Evolutionary conservation across 2,113 vertebrate species (phyloP), one percentile per base, ranked within the genome.

Genomic region (Tricholaema leucomelas): DNA sequence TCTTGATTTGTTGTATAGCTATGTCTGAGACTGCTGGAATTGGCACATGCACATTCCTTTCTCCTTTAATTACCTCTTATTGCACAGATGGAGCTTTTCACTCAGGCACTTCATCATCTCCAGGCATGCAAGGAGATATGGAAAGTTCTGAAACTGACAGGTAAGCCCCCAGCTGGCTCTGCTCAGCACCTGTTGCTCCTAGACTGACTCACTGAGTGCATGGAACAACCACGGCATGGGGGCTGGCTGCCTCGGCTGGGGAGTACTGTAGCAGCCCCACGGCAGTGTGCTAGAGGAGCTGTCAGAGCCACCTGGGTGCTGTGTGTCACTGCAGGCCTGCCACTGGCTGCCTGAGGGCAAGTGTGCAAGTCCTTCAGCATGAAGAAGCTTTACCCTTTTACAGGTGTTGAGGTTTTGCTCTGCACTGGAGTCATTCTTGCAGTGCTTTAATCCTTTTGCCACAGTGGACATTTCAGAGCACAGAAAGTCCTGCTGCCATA

Each of bases 91-190:
- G 96, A 96, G 74, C 95, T 97, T 83, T 97, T 99, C 74, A 98
- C 88, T 73, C 96, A 96, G 87, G 98, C 98, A 67, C 97, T 98
- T 93, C 97, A 99, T 17, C 92, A 98, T 91, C 97, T 99, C 85
- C 96, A 98, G 92, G 90, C 96, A 11, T 99, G 99, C 91, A 97
- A 96, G 93, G 97, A 98, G 76, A 90, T 99, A 33, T 98, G 98
- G 98, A 98, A 96, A 81, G 92, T 96, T 52, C 96, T 99, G 86
- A 99, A 98, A 95, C 87, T 97, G 87, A 97, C 98, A 98, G 98
- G 99, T 99, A 63, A 94, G 92, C 35, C 73, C 28, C 36, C 63
- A 56, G n/a, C 6, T 38, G 9, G 58, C n/a, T 74, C 31, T 87
- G 48, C 74, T 72, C 48, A 66, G 46, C 56, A 76, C 35, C 4